Evolutionary conservation across 2,113 vertebrate species (phyloP).

Genomic region (Suricata suricatta): DNA sequence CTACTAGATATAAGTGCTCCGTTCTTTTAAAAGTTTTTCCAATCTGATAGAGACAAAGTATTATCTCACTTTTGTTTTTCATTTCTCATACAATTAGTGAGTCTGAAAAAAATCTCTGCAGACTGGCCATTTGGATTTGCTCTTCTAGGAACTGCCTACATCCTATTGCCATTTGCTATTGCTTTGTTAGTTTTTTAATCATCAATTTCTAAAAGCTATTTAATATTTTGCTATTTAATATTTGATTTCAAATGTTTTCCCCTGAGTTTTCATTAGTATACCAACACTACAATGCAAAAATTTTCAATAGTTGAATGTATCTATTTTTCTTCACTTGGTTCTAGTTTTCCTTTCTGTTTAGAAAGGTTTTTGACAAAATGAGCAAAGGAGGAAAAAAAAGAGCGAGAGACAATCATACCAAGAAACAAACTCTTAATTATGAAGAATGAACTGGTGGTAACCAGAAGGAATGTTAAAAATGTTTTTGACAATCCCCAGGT

Average conservation of each 20-base stretch:
- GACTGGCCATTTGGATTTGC: not conserved
- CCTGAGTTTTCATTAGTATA: not conserved
- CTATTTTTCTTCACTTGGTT: not conserved
- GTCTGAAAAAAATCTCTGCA: not conserved
- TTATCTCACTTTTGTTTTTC: not conserved
- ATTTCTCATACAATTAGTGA: not conserved
- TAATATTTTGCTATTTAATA: not conserved
- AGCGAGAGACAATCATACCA: not conserved
- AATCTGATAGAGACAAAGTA: not conserved
- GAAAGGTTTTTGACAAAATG: not conserved
- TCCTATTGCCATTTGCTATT: not conserved
- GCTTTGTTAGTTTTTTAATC: not conserved
- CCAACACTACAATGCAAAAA: not conserved
- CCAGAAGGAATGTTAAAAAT: not conserved
- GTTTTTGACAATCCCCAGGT: not conserved
- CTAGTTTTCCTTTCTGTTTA: not conserved
- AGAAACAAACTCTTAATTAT: not conserved
- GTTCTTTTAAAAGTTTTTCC: not conserved
- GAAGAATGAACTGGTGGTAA: not conserved
- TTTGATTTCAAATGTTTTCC: not conserved
- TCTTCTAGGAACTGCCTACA: not conserved
- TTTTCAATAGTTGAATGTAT: not conserved
- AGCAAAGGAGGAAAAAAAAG: not conserved
- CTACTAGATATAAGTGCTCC: not conserved
- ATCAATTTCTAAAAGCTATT: not conserved